Evolutionary conservation across 1,140 invertebrate species (phyloP).

Genomic region (Apis dorsata): DNA sequence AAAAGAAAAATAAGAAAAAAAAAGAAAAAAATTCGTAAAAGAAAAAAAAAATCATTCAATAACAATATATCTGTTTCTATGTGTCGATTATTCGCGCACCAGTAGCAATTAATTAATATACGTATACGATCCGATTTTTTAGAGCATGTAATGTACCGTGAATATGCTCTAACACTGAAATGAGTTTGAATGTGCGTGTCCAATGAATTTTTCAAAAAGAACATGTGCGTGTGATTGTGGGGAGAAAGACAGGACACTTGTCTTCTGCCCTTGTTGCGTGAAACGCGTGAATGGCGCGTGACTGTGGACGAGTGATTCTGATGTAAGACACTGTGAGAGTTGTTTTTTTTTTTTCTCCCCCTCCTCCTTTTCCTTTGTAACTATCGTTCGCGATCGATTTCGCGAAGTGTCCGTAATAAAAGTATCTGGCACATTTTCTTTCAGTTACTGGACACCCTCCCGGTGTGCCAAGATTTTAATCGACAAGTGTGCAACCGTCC

Average conservation of each 20-base stretch:
- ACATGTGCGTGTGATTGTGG: slow-evolving; percentile 30
- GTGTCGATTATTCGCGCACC: slow-evolving; percentile 68
- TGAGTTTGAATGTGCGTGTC: slow-evolving; percentile 66
- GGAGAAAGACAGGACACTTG: slow-evolving; percentile 1
- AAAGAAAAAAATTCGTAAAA: neutral
- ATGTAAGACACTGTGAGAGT: slow-evolving; percentile 45
- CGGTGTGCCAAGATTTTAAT: slow-evolving; percentile 99
- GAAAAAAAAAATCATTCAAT: neutral
- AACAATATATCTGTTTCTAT: too few relatives aligned
- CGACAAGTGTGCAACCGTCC: slow-evolving; percentile 95
- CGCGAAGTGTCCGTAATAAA: slow-evolving; percentile 45
- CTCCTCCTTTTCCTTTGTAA: slow-evolving; percentile 43
- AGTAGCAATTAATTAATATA: slow-evolving; percentile 77
- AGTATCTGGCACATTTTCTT: slow-evolving; percentile 81
- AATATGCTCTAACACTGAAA: slow-evolving; percentile 78
- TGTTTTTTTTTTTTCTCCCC: slow-evolving; percentile 32
- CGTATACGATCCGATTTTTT: slow-evolving; percentile 75
- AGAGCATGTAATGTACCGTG: slow-evolving; percentile 77
- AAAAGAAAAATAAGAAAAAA: neutral
- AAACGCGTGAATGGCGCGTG: slow-evolving; percentile 46
- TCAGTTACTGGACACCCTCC: slow-evolving; percentile 99
- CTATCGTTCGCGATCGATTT: slow-evolving; percentile 8
- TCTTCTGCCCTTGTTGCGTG: neutral
- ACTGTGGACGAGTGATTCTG: slow-evolving; percentile 28
- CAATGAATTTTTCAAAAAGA: neutral